phyloP scores from a whole-genome alignment of 2,888 invertebrate species.

The Phalera bucephala region DNA sequence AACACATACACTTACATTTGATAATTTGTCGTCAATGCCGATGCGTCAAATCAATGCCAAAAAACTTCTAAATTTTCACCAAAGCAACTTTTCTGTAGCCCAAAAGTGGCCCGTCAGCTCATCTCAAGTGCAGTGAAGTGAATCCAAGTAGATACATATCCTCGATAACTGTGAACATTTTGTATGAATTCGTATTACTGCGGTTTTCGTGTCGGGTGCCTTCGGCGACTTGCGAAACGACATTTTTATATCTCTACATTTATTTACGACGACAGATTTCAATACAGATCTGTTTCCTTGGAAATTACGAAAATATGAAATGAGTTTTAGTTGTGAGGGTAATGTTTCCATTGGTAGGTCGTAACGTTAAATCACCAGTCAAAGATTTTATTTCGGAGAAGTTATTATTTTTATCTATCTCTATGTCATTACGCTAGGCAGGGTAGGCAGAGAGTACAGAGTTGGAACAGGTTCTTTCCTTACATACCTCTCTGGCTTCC shows the following conservation, averaged over 20 bases:
- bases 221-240: neutral
- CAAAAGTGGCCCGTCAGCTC: neutral
- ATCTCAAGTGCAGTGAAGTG: neutral
- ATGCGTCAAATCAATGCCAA: no score
- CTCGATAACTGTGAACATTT: slow-evolving; percentile 4
- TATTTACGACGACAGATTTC: neutral
- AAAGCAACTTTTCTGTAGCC: neutral
- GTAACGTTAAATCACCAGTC: no score
- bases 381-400: no score
- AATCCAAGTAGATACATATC: slow-evolving; percentile 5
- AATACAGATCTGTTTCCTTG: neutral
- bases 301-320: neutral
- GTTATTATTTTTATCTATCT: no score
- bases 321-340: neutral
- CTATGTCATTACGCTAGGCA: no score
- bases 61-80: no score
- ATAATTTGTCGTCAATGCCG: no score
- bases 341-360: no score
- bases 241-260: neutral
- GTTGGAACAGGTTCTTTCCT: no score
- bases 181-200: slow-evolving; percentile 1
- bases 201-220: neutral
- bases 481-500: no score
- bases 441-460: no score
- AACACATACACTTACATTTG: no score